Evolutionary conservation across 2,888 invertebrate species (phyloP).

Genomic region (Dexiosoma caninum): DNA sequence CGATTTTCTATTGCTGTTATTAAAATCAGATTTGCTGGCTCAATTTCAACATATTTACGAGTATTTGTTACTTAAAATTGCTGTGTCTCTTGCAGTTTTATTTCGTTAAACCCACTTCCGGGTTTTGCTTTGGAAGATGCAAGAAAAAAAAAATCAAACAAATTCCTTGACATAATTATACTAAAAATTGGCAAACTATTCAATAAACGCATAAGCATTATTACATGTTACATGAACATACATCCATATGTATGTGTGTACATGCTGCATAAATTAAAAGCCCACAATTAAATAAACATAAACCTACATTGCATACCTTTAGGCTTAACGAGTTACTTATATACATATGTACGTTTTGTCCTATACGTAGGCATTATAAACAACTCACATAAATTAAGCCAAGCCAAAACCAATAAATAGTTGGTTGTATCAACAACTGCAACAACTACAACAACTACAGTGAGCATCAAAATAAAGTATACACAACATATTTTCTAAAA

Average conservation of each 20-base stretch:
- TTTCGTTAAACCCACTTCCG: slow-evolving; percentile 10
- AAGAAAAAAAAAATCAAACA: background rate
- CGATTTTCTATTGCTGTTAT: background rate
- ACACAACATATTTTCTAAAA: too few species aligned
- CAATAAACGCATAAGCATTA: background rate
- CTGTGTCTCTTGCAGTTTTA: background rate
- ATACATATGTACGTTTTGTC: background rate
- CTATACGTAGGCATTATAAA: slow-evolving; percentile 1
- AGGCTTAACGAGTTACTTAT: slow-evolving; percentile 18
- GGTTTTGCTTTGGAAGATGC: too few species aligned
- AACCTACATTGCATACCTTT: slow-evolving; percentile 36
- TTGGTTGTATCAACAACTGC: background rate
- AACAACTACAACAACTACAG: slow-evolving; percentile 1
- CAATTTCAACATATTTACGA: background rate
- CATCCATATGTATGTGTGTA: background rate
- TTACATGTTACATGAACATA: too few species aligned
- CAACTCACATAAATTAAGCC: background rate
- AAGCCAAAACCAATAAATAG: background rate
- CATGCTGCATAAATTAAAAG: background rate
- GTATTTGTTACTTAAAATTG: background rate
- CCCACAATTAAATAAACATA: background rate
- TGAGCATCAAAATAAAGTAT: too few species aligned
- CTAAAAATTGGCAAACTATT: background rate
- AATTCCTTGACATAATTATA: slow-evolving; percentile 27
- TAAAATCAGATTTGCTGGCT: background rate